Base-by-base conservation (phyloP, 2,888 invertebrate genomes). In the Orthosia incerta region DNA sequence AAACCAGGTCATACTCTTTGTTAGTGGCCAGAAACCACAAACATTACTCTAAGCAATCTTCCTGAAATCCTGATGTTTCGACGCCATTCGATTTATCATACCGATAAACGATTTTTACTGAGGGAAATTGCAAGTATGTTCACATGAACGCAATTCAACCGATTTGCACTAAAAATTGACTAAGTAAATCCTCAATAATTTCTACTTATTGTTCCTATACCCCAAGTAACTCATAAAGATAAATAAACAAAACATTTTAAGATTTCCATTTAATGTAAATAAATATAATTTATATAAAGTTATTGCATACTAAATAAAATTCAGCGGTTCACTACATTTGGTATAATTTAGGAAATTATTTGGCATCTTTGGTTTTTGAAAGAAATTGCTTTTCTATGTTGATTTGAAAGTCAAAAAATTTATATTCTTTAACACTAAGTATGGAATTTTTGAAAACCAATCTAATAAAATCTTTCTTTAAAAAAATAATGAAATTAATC, bases 231-330 rank as follows among this genome's bases (percentile, higher is more conserved):
- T 68, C n/a, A 60, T 51, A 74, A 78, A 76, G 69, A 76, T 78
- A 86, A 87, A 84, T 73, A 87, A 84, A 84, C 73, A 74, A 84
- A 83, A 81, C 67, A 76, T 53, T 74, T 73, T 76, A 80, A 46
- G 68, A 74, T 84, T 74, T 76, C 71, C 71, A 76, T 87, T 88
- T 89, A 89, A 88, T 85, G 60, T 84, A 87, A 86, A 86, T 80
- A 86, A 85, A 88, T 86, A 86, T 79, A 82, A 69, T 77, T 26
- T 79, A 71, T 77, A 81, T 76, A 82, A 82, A 82, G 62, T 78
- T 68, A 83, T 68, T 71, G 50, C 72, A 71, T 59, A 74, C 59
- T 76, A 83, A 51, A 84, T 76, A 83, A 72, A 76, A 82, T 79
- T 87, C 86, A 81, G 80, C 71, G 71, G 62, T 64, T 75, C n/a